Percentiles rank a stretch among this genome's conserved stretches.
Conservation (phyloP, 2,797 vertebrate genomes). For the Acrocephalus scirpaceus region DNA sequence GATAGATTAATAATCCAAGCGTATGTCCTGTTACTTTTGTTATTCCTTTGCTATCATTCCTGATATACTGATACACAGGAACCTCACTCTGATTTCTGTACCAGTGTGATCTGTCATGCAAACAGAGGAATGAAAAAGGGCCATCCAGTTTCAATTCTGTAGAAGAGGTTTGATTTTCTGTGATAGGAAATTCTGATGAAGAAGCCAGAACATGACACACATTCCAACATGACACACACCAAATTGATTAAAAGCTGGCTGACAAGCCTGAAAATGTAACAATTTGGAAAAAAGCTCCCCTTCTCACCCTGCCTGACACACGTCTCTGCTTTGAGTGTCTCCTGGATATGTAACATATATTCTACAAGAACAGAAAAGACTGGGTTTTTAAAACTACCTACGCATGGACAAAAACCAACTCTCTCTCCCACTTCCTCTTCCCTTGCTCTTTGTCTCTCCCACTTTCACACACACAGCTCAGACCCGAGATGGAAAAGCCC, state of each 20-base stretch:
- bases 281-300: not conserved
- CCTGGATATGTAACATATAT: not conserved
- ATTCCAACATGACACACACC: not conserved
- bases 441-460: not conserved
- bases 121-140: not conserved
- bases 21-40: not conserved
- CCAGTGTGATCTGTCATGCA: not conserved
- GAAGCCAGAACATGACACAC: not conserved
- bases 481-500: slow-evolving; percentile 44
- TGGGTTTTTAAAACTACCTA: not conserved
- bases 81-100: not conserved
- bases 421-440: not conserved
- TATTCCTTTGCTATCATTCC: not conserved
- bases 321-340: not conserved
- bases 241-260: not conserved
- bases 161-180: not conserved
- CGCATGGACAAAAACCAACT: not conserved
- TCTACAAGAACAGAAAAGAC: not conserved
- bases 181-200: not conserved
- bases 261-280: not conserved
- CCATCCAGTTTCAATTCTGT: not conserved
- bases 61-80: not conserved
- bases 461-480: not conserved
- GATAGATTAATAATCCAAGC: not conserved
- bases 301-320: not conserved